Evolutionary conservation across 2,888 invertebrate genomes (phyloP).

Genomic region (Microplitis deprimator): DNA sequence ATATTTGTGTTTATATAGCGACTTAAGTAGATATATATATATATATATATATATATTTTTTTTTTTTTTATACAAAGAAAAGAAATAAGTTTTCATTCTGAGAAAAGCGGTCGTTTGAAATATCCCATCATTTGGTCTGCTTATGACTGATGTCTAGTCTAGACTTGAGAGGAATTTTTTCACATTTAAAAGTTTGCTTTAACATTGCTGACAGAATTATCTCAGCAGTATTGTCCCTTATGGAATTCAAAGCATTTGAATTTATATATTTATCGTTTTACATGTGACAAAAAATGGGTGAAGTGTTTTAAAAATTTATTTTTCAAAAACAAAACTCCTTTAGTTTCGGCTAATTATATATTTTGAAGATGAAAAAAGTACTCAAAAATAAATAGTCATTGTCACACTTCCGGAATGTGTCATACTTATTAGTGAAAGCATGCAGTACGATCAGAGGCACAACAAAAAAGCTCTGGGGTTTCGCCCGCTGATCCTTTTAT

Average conservation of each 20-base stretch:
- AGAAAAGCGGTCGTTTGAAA: background rate
- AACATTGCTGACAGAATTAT: background rate
- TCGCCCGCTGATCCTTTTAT: slow-evolving; percentile 46
- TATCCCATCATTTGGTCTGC: background rate
- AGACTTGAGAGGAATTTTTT: no score
- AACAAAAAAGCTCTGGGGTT: background rate
- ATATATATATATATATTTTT: no score
- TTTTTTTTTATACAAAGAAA: background rate
- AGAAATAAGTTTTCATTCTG: background rate
- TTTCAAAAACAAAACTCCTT: no score
- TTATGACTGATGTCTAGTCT: background rate
- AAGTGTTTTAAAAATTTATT: no score
- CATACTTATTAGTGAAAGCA: slow-evolving; percentile 12
- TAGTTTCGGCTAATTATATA: no score
- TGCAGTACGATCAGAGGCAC: background rate
- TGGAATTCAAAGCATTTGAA: no score
- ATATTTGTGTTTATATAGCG: background rate
- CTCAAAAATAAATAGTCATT: background rate
- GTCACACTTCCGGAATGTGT: slow-evolving; percentile 5
- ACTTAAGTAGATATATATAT: background rate
- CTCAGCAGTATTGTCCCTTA: background rate
- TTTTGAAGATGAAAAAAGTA: background rate
- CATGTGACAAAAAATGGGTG: no score
- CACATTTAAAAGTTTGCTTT: no score
- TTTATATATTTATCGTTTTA: no score